phyloP scores from a whole-genome alignment of 2,797 vertebrate genomes.

The Ciconia nigra region DNA sequence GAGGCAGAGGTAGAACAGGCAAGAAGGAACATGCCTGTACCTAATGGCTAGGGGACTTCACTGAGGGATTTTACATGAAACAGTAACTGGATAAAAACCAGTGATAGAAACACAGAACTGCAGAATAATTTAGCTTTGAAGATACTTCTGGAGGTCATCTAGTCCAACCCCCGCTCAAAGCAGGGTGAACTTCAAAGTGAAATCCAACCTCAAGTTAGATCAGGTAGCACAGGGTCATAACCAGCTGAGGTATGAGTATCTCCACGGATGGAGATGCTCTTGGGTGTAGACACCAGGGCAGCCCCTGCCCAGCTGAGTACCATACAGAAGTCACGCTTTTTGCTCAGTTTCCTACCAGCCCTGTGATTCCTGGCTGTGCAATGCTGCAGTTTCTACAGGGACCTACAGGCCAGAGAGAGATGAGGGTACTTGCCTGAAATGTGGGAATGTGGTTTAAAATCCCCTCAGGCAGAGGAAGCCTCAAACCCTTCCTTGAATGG shows the following conservation, averaged over 20 bases:
- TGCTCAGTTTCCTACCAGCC: background rate
- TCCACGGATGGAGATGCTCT: background rate
- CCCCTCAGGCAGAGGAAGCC: slow-evolving; percentile 67
- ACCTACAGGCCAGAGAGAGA: slow-evolving; percentile 52
- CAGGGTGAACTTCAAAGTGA: slow-evolving; percentile 52
- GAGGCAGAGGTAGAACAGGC: slow-evolving; percentile 22
- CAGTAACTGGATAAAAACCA: slow-evolving; percentile 61
- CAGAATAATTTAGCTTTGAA: slow-evolving; percentile 61
- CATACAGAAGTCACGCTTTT: background rate
- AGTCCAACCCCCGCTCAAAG: slow-evolving; percentile 18
- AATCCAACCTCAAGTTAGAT: slow-evolving; percentile 44
- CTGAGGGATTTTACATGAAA: slow-evolving; percentile 58
- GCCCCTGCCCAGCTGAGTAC: background rate
- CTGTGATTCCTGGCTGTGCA: background rate
- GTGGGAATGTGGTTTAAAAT: slow-evolving; percentile 70
- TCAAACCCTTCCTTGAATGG: slow-evolving; percentile 68
- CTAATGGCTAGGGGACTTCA: slow-evolving; percentile 34
- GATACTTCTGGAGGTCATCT: slow-evolving; percentile 57
- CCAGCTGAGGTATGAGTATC: background rate
- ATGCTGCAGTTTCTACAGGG: background rate
- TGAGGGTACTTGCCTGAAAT: slow-evolving; percentile 40
- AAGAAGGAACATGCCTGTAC: slow-evolving; percentile 42
- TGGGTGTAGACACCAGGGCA: background rate
- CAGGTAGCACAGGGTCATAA: slow-evolving; percentile 22
- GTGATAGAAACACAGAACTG: slow-evolving; percentile 30